Evolutionary conservation across 2,113 vertebrate genomes (phyloP).

Genomic region (Phrynocephalus versicolor): DNA sequence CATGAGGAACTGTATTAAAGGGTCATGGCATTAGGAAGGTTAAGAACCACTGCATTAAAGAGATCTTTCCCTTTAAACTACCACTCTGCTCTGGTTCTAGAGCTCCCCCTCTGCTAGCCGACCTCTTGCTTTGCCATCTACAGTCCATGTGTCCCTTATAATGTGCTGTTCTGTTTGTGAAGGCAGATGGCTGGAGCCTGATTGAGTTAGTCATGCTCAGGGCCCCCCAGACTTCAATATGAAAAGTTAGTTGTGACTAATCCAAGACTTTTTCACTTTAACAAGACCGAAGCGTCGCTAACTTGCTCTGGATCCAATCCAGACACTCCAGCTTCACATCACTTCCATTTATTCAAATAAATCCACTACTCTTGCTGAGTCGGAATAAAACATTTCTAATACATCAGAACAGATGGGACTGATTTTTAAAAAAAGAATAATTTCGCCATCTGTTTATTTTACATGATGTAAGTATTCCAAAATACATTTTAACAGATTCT

Average conservation of each 20-base stretch:
- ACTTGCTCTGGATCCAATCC: background rate
- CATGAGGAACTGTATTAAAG: too few species aligned
- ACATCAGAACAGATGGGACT: background rate
- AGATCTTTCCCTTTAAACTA: background rate
- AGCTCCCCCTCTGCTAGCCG: background rate
- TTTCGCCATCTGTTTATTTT: background rate
- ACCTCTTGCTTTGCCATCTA: background rate
- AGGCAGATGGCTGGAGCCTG: background rate
- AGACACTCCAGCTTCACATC: background rate
- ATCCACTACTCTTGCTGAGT: background rate
- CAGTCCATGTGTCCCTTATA: background rate
- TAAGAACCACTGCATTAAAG: too few species aligned
- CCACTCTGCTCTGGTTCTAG: background rate
- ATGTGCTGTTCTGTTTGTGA: background rate
- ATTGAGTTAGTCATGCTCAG: background rate
- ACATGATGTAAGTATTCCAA: background rate
- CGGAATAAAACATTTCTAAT: background rate
- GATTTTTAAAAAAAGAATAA: background rate
- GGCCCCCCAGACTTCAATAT: background rate
- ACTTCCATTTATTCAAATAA: background rate
- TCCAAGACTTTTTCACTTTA: background rate
- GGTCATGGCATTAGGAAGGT: too few species aligned
- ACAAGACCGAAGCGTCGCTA: background rate
- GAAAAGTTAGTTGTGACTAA: background rate
- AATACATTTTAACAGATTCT: background rate